Percentiles rank a stretch among this genome's conserved stretches.
These are phyloP conservation scores for Bradypus variegatus DNA, from an alignment of 2,797 vertebrate genomes.

Conservation along the genomic window DNA sequence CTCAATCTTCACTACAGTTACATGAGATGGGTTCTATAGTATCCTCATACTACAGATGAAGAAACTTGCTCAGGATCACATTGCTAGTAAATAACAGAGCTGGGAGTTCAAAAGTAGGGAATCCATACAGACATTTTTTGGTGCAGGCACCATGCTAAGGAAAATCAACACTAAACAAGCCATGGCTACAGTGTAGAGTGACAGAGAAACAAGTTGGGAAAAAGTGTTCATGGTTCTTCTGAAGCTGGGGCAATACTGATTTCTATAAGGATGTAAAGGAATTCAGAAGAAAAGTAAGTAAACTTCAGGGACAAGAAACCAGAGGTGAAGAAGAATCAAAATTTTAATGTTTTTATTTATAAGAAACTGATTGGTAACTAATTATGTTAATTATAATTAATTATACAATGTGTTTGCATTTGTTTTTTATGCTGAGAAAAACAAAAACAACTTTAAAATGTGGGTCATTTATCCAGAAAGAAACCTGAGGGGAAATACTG, in stretches of 20 bases:
- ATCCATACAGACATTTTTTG: background rate
- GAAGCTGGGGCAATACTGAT: background rate
- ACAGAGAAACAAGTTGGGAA: background rate
- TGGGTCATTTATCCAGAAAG: constrained; percentile 14
- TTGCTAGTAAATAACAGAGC: background rate
- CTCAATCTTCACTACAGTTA: background rate
- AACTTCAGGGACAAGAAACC: background rate
- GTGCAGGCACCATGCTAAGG: background rate
- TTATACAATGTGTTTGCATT: constrained; percentile 1
- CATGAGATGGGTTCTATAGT: background rate
- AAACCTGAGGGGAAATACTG: background rate
- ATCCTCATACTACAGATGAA: background rate
- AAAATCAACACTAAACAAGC: background rate
- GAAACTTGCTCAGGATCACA: background rate
- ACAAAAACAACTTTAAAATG: background rate
- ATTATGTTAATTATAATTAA: background rate
- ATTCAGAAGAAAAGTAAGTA: constrained; percentile 26
- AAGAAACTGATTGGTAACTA: background rate
- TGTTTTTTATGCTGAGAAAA: constrained; percentile 9
- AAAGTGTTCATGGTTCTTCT: background rate
- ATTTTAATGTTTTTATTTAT: constrained; percentile 4
- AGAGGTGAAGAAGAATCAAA: background rate
- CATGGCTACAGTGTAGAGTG: background rate
- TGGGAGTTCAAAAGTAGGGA: background rate
- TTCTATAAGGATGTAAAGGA: background rate